Conservation (phyloP, 1,140 invertebrate genomes). For the Cydia splendana region DNA sequence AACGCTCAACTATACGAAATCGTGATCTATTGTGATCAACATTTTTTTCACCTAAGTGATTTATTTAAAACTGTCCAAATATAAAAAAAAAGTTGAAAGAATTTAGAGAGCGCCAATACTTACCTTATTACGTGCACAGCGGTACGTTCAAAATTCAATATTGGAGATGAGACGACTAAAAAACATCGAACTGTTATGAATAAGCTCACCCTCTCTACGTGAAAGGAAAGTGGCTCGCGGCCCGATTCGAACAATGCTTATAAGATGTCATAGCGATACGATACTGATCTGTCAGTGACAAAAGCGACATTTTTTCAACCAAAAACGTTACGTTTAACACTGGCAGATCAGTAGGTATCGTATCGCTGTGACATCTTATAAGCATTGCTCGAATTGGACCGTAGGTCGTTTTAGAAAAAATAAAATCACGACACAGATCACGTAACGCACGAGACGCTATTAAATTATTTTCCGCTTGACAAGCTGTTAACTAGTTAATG, state of each 20-base stretch:
- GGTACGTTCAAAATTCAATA: slow-evolving; percentile 46
- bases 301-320: too few relatives aligned
- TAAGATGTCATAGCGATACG: too few relatives aligned
- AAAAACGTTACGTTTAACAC: too few relatives aligned
- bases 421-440: slow-evolving; percentile 68
- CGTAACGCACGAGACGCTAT: slow-evolving; percentile 67
- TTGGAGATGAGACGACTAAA: slow-evolving; percentile 32
- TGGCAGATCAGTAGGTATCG: too few relatives aligned
- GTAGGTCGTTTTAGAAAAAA: slow-evolving; percentile 49
- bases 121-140: slow-evolving; percentile 34
- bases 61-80: too few relatives aligned
- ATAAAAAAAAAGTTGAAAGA: background rate
- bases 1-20: too few relatives aligned
- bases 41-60: too few relatives aligned
- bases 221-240: slow-evolving; percentile 59
- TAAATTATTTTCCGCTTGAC: slow-evolving; percentile 74
- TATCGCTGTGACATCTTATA: too few relatives aligned
- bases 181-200: slow-evolving; percentile 40
- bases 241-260: too few relatives aligned
- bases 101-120: slow-evolving; percentile 17
- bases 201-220: slow-evolving; percentile 41
- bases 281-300: too few relatives aligned
- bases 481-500: slow-evolving; percentile 58
- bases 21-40: too few relatives aligned
- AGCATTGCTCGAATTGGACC: too few relatives aligned